Conservation (phyloP, 1,140 invertebrate species). For the Hypothenemus hampei region DNA sequence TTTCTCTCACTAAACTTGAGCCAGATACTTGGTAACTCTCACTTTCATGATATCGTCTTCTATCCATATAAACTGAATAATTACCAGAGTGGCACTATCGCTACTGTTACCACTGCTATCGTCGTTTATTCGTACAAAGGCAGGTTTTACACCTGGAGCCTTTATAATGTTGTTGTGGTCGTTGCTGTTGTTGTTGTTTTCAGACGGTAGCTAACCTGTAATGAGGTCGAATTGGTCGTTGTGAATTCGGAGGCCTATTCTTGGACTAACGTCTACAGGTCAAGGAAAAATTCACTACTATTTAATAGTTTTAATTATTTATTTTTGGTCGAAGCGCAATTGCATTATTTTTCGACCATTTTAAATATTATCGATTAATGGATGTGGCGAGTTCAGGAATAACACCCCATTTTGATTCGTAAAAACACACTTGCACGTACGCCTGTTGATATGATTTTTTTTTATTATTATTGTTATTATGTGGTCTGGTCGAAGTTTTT, state of each 20-base stretch:
- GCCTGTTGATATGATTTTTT: slow-evolving; percentile 4
- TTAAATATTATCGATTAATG: neutral
- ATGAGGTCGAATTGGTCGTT: slow-evolving; percentile 27
- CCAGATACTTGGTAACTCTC: too few relatives aligned
- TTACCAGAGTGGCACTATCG: slow-evolving; percentile 13
- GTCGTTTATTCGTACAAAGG: neutral
- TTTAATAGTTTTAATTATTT: neutral
- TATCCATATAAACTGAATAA: slow-evolving; percentile 15
- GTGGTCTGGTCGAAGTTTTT: neutral
- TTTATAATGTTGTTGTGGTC: neutral
- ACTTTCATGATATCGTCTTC: too few relatives aligned
- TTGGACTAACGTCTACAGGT: neutral
- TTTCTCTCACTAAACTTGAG: too few relatives aligned
- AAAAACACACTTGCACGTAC: too few relatives aligned
- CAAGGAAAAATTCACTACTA: too few relatives aligned
- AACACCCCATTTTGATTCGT: neutral
- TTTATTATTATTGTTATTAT: neutral
- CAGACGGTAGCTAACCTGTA: slow-evolving; percentile 28
- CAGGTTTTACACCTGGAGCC: slow-evolving; percentile 8
- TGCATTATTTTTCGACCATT: neutral
- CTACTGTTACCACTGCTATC: slow-evolving; percentile 7
- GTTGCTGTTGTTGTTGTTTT: slow-evolving; percentile 11
- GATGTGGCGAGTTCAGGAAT: neutral
- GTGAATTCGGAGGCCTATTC: neutral
- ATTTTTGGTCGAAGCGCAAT: neutral